Evolutionary conservation across 2,797 vertebrate species (phyloP).

Genomic region (Mionectes olivaceus): DNA sequence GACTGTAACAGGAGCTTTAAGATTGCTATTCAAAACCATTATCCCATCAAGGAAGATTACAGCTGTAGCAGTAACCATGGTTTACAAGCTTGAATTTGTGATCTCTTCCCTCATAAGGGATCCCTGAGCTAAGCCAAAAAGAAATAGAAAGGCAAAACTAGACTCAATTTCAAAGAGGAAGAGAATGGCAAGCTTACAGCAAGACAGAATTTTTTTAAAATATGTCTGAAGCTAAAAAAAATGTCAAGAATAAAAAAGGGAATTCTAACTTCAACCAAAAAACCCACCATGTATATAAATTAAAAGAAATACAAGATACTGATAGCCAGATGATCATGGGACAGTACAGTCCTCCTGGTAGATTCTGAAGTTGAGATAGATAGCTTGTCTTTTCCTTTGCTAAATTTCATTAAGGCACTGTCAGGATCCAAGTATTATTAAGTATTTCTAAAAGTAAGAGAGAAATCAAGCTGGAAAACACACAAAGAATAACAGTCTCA

Average conservation of each 20-base stretch:
- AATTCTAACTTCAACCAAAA: neutral
- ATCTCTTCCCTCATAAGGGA: neutral
- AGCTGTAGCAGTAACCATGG: neutral
- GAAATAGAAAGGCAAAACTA: neutral
- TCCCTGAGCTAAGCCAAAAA: neutral
- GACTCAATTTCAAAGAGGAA: neutral
- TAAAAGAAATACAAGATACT: neutral
- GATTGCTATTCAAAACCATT: neutral
- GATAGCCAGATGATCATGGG: neutral
- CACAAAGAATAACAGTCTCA: neutral
- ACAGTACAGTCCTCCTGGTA: neutral
- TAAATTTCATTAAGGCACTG: neutral
- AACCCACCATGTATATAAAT: neutral
- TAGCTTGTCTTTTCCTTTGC: neutral
- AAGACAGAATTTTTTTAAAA: neutral
- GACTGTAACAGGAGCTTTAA: neutral
- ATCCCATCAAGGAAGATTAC: neutral
- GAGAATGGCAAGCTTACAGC: neutral
- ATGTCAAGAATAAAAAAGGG: neutral
- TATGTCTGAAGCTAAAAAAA: neutral
- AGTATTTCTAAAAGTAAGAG: neutral
- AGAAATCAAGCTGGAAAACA: neutral
- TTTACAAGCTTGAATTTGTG: neutral
- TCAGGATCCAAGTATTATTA: neutral
- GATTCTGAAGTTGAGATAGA: neutral